These are phyloP conservation scores for Tipula vernalis DNA, from an alignment of 2,888 invertebrate species.

Conservation along the genomic window DNA sequence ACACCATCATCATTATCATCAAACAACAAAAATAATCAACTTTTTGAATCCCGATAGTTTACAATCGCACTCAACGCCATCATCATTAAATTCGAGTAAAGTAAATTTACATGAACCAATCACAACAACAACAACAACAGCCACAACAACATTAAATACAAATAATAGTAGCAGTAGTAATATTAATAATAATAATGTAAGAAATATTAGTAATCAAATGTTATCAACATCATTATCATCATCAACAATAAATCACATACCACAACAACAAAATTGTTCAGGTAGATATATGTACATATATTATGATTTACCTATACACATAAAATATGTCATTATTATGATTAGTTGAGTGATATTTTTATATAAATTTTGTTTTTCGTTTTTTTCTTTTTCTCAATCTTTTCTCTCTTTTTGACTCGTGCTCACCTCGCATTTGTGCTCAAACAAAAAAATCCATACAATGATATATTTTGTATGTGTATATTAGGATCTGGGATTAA, in stretches of 20 bases:
- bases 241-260: background rate
- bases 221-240: background rate
- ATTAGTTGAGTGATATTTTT: background rate
- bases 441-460: background rate
- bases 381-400: background rate
- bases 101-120: background rate
- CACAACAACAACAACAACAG: background rate
- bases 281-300: background rate
- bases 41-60: background rate
- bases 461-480: background rate
- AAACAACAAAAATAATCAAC: background rate
- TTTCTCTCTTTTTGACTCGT: background rate
- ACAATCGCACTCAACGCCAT: background rate
- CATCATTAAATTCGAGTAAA: background rate
- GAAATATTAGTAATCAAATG: background rate
- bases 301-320: background rate
- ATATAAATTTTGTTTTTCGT: background rate
- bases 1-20: constrained; percentile 10
- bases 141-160: background rate
- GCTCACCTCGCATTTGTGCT: background rate
- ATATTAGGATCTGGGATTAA: background rate
- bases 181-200: background rate
- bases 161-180: constrained; percentile 4
- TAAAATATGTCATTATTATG: background rate
- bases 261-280: background rate